These are phyloP conservation scores for Caranx melampygus DNA, from an alignment of 2,113 vertebrate species.

Conservation along the genomic window DNA sequence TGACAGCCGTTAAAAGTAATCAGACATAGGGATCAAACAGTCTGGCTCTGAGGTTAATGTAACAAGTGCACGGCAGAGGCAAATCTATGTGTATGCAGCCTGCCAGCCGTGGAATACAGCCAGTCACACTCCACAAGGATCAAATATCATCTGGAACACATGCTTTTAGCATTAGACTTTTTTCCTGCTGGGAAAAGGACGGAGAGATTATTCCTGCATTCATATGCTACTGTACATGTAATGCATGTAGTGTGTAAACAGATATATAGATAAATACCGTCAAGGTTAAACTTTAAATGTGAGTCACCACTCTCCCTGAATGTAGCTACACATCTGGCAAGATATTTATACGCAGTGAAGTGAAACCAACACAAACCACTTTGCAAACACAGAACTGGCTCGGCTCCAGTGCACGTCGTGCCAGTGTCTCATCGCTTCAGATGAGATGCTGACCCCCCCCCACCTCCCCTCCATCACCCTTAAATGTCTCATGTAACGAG, in stretches of 20 bases:
- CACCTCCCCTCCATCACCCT: conserved; percentile 5
- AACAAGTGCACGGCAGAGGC: conserved; percentile 66
- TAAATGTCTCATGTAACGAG: conserved; percentile 53
- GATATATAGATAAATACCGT: not conserved
- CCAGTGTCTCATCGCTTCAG: conserved; percentile 38
- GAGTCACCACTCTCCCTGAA: conserved; percentile 33
- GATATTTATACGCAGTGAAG: conserved; percentile 46
- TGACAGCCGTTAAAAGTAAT: conserved; percentile 59
- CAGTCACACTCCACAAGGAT: conserved; percentile 64
- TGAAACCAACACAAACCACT: conserved; percentile 48
- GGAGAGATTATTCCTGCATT: not conserved
- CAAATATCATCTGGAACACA: conserved; percentile 58
- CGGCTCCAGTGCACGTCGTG: conserved; percentile 42
- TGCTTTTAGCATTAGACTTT: conserved; percentile 40
- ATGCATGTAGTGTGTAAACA: not conserved
- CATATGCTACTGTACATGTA: not conserved
- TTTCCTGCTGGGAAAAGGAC: conserved; percentile 28
- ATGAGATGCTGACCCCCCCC: not conserved
- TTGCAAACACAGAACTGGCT: conserved; percentile 27
- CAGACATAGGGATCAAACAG: conserved; percentile 67
- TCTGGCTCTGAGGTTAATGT: conserved; percentile 72
- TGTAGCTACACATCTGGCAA: conserved; percentile 58
- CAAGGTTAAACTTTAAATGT: conserved; percentile 61
- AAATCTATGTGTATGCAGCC: conserved; percentile 73
- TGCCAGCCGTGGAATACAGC: conserved; percentile 32